phyloP scores from a whole-genome alignment of 1,140 invertebrate species.

The Drosophila ironensis region DNA sequence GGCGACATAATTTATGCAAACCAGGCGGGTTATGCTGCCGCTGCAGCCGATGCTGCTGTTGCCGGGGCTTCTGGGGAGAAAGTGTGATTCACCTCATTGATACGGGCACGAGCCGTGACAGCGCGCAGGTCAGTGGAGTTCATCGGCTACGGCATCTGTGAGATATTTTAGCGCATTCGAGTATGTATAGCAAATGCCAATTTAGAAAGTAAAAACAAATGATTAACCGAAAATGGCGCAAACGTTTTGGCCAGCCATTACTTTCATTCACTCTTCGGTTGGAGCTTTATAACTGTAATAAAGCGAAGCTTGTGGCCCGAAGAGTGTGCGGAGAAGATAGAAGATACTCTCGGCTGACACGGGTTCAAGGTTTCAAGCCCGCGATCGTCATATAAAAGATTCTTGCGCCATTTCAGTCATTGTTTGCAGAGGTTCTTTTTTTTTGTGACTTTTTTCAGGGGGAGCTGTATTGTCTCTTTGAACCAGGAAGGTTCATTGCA shows the following conservation, averaged over 20 bases:
- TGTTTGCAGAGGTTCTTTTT: constrained; percentile 9
- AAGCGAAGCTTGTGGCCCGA: constrained; percentile 20
- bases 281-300: constrained; percentile 70
- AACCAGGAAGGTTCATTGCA: constrained; percentile 47
- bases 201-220: constrained; percentile 79
- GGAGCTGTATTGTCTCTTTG: constrained; percentile 10
- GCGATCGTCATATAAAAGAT: constrained; percentile 16
- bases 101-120: constrained; percentile 29
- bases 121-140: constrained; percentile 56
- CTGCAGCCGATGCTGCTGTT: background rate
- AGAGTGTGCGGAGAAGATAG: background rate
- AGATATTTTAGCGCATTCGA: constrained; percentile 40
- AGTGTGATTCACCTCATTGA: constrained; percentile 74
- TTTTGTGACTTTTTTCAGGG: constrained; percentile 15
- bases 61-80: constrained; percentile 48
- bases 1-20: constrained; percentile 72
- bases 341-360: constrained; percentile 12
- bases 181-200: constrained; percentile 73
- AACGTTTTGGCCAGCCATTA: constrained; percentile 37
- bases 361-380: constrained; percentile 63
- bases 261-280: constrained; percentile 68
- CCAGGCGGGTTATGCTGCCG: constrained; percentile 34
- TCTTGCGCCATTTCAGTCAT: constrained; percentile 46
- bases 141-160: constrained; percentile 27
- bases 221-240: constrained; percentile 61